Evolutionary conservation across 1,140 invertebrate species (phyloP).

Genomic region (Macrosteles quadrilineatus): DNA sequence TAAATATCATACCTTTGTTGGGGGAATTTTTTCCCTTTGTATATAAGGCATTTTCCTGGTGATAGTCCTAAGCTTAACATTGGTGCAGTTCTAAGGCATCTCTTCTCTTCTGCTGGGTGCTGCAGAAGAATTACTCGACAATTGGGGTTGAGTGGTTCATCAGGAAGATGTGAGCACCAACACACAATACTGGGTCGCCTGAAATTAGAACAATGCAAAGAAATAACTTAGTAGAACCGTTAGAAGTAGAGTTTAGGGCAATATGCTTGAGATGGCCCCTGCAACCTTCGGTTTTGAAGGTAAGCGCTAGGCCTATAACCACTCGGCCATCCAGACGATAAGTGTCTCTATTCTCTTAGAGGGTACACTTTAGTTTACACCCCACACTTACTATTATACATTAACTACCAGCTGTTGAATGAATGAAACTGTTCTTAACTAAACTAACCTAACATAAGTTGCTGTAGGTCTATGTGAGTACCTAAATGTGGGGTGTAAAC

Average conservation of each 20-base stretch:
- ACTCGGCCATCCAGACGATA: not conserved
- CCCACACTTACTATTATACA: not conserved
- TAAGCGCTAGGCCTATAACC: not conserved
- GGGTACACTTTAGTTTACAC: not conserved
- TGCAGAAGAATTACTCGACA: conserved; percentile 81
- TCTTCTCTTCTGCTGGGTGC: conserved; percentile 90
- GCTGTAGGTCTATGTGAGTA: too few relatives aligned
- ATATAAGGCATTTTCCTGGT: conserved; percentile 72
- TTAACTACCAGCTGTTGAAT: too few relatives aligned
- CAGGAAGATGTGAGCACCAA: conserved; percentile 82
- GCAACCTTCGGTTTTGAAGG: not conserved
- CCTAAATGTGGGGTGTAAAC: too few relatives aligned
- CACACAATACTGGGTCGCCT: conserved; percentile 86
- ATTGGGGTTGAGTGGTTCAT: conserved; percentile 62
- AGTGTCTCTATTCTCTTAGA: not conserved
- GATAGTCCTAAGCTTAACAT: conserved; percentile 79
- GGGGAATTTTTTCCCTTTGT: conserved; percentile 84
- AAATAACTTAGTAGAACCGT: conserved; percentile 31
- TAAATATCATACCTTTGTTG: conserved; percentile 50
- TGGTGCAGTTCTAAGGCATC: conserved; percentile 83
- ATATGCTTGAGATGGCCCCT: not conserved
- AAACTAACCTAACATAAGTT: too few relatives aligned
- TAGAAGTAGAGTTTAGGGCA: too few relatives aligned
- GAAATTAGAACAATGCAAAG: conserved; percentile 43
- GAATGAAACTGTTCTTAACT: too few relatives aligned